Evolutionary conservation across 2,888 invertebrate genomes (phyloP), one percentile per base, ranked within the genome.

Genomic region (Scaeva pyrastri): DNA sequence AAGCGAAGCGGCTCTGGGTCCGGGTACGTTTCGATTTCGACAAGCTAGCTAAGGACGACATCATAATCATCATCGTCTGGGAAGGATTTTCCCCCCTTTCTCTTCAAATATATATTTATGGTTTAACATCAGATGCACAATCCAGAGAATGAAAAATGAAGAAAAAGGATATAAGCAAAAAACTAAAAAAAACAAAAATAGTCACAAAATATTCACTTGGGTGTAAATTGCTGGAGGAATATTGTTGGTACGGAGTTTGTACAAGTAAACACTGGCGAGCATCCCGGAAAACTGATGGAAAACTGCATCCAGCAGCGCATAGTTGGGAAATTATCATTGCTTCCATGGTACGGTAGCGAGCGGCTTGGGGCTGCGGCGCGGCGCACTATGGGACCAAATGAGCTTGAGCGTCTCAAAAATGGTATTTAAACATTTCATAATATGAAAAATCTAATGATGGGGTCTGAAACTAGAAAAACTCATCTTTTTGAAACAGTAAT

Each of bases 211-310:
- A 66, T 72, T 64, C 52, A 50, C 21, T 52, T 62, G 45, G 31
- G 62, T 71, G 62, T 64, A 73, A 73, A 80, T 70, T 73, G 62
- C 66, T 45, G 48, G 48, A 73, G 81, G 62, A 85, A 81, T 56
- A 16, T 31, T n/a, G n/a, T n/a, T n/a, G n/a, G n/a, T 26, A 26
- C 26, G 7, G 5, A 31, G 31, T 31, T 7, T 31, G 31, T 31
- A 2, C 31, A 5, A 84, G 80, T 75, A 80, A 85, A 80, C 56
- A 72, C 31, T 52, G 56, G 16, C 41, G 62, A 71, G 48, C 39
- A 60, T n/a, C 41, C 62, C 12, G 23, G 12, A 26, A 52, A 52
- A 26, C 2, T 19, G 31, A 31, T 8, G n/a, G 23, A 50, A 66
- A 52, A 52, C 43, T 41, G 52, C 64, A 72, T 21, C n/a, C n/a